These are phyloP conservation scores for Tachystola acroxantha DNA, from an alignment of 2,888 invertebrate species.

Conservation along the genomic window DNA sequence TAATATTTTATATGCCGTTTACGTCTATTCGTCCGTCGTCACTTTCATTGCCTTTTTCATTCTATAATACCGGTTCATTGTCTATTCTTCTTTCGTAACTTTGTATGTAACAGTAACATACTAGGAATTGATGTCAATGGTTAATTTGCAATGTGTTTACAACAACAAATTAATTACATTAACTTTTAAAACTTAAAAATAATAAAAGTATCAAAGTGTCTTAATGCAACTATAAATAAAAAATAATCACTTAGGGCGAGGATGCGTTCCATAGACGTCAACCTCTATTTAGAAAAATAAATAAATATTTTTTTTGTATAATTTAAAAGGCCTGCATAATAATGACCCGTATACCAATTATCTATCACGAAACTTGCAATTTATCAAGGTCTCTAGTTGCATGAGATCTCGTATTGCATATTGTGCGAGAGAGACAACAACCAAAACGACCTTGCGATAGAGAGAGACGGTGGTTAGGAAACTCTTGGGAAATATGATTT, in stretches of 20 bases:
- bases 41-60: slow-evolving; percentile 20
- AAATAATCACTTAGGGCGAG: slow-evolving; percentile 1
- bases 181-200: too few relatives aligned
- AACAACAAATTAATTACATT: too few relatives aligned
- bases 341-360: slow-evolving; percentile 71
- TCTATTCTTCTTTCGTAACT: slow-evolving; percentile 9
- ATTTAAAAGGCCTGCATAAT: slow-evolving; percentile 54
- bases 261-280: too few relatives aligned
- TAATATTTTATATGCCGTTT: slow-evolving; percentile 31
- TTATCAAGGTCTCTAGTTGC: slow-evolving; percentile 74
- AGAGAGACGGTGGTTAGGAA: slow-evolving; percentile 63
- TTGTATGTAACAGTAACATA: not conserved
- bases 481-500: slow-evolving; percentile 74
- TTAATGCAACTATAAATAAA: not conserved
- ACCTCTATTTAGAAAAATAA: not conserved
- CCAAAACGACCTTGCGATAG: slow-evolving; percentile 18
- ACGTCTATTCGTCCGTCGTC: slow-evolving; percentile 66
- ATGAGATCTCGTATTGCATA: slow-evolving; percentile 68
- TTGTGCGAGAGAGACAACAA: slow-evolving; percentile 57
- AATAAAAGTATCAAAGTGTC: too few relatives aligned
- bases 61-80: slow-evolving; percentile 5
- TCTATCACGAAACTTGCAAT: slow-evolving; percentile 76
- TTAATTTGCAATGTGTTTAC: not conserved
- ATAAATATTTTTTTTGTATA: slow-evolving; percentile 13
- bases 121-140: not conserved